phyloP scores from a whole-genome alignment of 2,113 vertebrate genomes.

The Thermophis baileyi region DNA sequence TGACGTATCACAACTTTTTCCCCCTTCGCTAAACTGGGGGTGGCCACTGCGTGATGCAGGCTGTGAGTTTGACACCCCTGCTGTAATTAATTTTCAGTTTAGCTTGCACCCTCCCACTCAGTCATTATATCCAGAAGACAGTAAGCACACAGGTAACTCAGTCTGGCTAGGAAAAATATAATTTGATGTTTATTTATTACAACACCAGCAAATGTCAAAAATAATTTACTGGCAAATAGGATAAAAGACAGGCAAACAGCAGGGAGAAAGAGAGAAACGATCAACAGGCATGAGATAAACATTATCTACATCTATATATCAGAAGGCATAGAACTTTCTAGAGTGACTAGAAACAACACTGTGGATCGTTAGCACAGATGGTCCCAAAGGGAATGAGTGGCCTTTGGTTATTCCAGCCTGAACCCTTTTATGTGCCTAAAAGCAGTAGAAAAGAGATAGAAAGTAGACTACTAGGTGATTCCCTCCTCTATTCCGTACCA shows the following conservation, averaged over 20 bases:
- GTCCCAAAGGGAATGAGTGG: background rate
- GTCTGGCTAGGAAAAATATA: background rate
- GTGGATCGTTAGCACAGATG: background rate
- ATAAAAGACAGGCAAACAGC: background rate
- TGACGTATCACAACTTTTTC: no score
- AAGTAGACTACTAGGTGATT: background rate
- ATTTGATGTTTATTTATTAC: background rate
- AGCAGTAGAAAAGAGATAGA: background rate
- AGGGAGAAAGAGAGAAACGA: background rate
- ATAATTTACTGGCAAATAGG: background rate
- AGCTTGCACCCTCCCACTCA: background rate
- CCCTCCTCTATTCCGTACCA: background rate
- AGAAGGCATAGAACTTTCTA: background rate
- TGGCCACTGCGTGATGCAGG: no score
- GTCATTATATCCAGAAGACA: background rate
- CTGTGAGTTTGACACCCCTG: no score
- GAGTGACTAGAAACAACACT: background rate
- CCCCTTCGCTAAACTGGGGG: no score
- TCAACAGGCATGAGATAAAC: background rate
- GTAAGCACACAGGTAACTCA: background rate
- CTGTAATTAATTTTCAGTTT: background rate
- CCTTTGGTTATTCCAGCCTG: background rate
- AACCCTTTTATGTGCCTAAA: background rate
- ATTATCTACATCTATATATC: background rate
- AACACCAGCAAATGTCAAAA: background rate